Percentiles rank a stretch among this genome's conserved stretches.
These are phyloP conservation scores for Silurus lanzhouensis DNA, from an alignment of 2,797 vertebrate species.

Conservation along the genomic window DNA sequence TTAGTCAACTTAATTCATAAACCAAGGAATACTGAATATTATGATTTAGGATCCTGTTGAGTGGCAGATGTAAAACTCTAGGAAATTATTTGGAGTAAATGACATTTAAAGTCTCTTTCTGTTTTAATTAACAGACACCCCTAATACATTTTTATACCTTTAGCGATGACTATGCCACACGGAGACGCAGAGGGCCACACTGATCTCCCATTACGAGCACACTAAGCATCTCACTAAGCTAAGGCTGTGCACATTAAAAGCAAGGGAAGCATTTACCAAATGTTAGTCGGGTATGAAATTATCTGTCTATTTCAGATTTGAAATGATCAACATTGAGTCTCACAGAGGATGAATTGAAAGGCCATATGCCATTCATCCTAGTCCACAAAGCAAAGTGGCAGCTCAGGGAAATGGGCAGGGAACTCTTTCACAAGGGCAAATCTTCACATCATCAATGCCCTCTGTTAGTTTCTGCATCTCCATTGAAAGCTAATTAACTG, in stretches of 20 bases:
- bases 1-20: background rate
- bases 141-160: conserved; percentile 79
- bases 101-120: conserved; percentile 73
- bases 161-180: conserved; percentile 72
- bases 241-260: conserved; percentile 40
- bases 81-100: conserved; percentile 74
- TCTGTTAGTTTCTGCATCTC: conserved; percentile 57
- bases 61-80: conserved; percentile 69
- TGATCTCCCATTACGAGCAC: conserved; percentile 45
- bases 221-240: conserved; percentile 55
- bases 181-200: conserved; percentile 65
- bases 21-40: conserved; percentile 28
- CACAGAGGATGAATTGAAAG: conserved; percentile 5
- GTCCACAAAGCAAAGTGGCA: conserved; percentile 3
- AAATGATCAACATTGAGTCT: conserved; percentile 20
- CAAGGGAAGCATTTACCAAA: conserved; percentile 9
- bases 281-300: conserved; percentile 13
- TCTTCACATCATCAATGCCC: conserved; percentile 43
- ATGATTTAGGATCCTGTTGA: conserved; percentile 65
- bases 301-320: conserved; percentile 20
- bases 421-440: conserved; percentile 41
- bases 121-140: conserved; percentile 81
- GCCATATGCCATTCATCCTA: conserved; percentile 18
- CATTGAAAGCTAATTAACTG: conserved; percentile 66
- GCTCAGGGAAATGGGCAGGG: conserved; percentile 25